Evolutionary conservation across 2,113 vertebrate species (phyloP).

Genomic region (Scomber scombrus): DNA sequence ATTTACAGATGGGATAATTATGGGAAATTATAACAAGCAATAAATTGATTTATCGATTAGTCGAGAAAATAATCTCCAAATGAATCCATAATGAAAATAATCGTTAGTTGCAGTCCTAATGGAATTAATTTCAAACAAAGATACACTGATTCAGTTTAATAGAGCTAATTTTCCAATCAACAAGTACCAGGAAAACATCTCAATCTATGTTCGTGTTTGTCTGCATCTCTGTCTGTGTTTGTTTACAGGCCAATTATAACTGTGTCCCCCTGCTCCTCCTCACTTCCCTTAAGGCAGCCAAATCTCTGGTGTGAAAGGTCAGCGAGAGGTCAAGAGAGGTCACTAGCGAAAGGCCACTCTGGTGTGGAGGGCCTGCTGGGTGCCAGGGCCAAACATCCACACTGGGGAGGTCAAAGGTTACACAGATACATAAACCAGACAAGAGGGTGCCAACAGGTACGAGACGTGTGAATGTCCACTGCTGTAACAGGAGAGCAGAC

Average conservation of each 20-base stretch:
- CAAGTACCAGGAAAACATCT: constrained; percentile 5
- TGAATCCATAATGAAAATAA: too few relatives aligned
- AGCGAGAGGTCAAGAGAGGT: constrained; percentile 60
- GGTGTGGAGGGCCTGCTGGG: constrained; percentile 26
- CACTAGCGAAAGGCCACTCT: constrained; percentile 50
- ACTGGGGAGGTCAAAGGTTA: constrained; percentile 65
- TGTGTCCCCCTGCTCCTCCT: constrained; percentile 58
- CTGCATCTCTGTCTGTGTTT: constrained; percentile 26
- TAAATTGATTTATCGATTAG: too few relatives aligned
- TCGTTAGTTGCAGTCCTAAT: too few relatives aligned
- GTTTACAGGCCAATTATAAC: constrained; percentile 57
- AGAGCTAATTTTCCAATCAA: constrained; percentile 9
- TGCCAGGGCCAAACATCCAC: constrained; percentile 37
- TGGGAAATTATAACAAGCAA: too few relatives aligned
- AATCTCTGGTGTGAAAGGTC: constrained; percentile 67
- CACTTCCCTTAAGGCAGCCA: constrained; percentile 60
- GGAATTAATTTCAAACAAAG: too few relatives aligned
- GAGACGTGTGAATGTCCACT: constrained; percentile 65
- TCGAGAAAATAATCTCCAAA: too few relatives aligned
- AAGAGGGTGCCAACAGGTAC: constrained; percentile 78
- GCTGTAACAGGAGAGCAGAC: constrained; percentile 69
- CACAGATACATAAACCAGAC: constrained; percentile 65
- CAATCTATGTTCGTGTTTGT: neutral
- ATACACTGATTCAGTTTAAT: constrained; percentile 2
- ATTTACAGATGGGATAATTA: too few relatives aligned